Evolutionary conservation across 1,140 invertebrate genomes (phyloP), one percentile per base, ranked within the genome.

Genomic region (Solen grandis): DNA sequence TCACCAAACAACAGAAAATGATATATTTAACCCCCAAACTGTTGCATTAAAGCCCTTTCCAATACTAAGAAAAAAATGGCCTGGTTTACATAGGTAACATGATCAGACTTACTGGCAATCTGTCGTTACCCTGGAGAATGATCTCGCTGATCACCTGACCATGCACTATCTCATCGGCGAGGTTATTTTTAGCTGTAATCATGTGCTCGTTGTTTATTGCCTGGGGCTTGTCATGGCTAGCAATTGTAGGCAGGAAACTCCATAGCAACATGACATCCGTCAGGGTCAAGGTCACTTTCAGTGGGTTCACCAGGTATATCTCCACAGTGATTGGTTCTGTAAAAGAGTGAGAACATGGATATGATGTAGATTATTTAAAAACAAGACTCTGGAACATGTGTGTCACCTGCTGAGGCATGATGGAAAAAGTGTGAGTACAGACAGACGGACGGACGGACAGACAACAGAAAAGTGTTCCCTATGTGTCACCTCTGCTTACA

Each of bases 311-410:
- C 50, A 98, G 91, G 59, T 94, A 94, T 33, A 98, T 92, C 65
- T 95, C 95, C 66, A 97, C 93, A 91, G 95, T 95, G 63, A 98
- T 95, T 13, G 95, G 95, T 92, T 98, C 97, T 95, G 91, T 82
- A 94, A 93, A 73, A 76, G 83, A 83, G 73, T 86, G 83, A 70
- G 87, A 55, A 70, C 68, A 52, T 60, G 22, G 22, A 63, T 41
- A 35, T n/a, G n/a, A n/a, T n/a, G n/a, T n/a, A n/a, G n/a, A n/a
- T n/a, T n/a, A n/a, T n/a, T n/a, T n/a, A n/a, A n/a, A n/a, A n/a
- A n/a, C n/a, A n/a, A n/a, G n/a, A n/a, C n/a, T n/a, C n/a, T n/a
- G n/a, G n/a, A n/a, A n/a, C n/a, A n/a, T n/a, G n/a, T n/a, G n/a
- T n/a, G n/a, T n/a, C n/a, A n/a, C n/a, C n/a, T n/a, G n/a, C n/a